These are phyloP conservation scores for Xyrichtys novacula DNA, from an alignment of 2,797 vertebrate genomes.

Conservation along the genomic window DNA sequence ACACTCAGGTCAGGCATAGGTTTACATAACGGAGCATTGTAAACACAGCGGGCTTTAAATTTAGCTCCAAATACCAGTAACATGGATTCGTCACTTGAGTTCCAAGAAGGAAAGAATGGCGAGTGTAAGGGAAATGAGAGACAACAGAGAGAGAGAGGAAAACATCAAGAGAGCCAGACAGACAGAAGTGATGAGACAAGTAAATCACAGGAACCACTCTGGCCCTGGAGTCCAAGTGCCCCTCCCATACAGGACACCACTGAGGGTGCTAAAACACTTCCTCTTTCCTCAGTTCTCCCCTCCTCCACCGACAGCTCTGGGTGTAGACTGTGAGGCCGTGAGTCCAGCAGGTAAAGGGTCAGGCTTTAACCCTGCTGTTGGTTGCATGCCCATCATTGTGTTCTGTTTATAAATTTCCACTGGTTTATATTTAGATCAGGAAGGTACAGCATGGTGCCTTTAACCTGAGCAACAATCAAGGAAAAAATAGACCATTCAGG, in stretches of 20 bases:
- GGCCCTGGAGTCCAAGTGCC: constrained; percentile 3
- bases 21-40: constrained; percentile 6
- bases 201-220: constrained; percentile 50
- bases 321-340: constrained; percentile 19
- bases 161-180: constrained; percentile 29
- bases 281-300: constrained; percentile 50
- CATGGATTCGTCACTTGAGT: constrained; percentile 16
- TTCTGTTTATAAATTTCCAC: constrained; percentile 65
- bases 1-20: neutral
- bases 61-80: constrained; percentile 28
- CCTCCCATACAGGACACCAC: constrained; percentile 28
- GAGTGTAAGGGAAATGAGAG: constrained; percentile 14
- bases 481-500: constrained; percentile 30
- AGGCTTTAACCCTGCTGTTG: constrained; percentile 47
- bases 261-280: constrained; percentile 60
- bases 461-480: constrained; percentile 40
- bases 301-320: constrained; percentile 21
- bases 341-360: constrained; percentile 72
- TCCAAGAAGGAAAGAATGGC: constrained; percentile 37
- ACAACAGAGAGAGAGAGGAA: constrained; percentile 12
- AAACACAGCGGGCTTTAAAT: constrained; percentile 13
- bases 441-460: constrained; percentile 40
- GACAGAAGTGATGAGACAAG: constrained; percentile 51
- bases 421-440: constrained; percentile 74
- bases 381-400: constrained; percentile 68